Base-by-base conservation (phyloP, 2,113 vertebrate species). In the Triplophysa dalaica region DNA sequence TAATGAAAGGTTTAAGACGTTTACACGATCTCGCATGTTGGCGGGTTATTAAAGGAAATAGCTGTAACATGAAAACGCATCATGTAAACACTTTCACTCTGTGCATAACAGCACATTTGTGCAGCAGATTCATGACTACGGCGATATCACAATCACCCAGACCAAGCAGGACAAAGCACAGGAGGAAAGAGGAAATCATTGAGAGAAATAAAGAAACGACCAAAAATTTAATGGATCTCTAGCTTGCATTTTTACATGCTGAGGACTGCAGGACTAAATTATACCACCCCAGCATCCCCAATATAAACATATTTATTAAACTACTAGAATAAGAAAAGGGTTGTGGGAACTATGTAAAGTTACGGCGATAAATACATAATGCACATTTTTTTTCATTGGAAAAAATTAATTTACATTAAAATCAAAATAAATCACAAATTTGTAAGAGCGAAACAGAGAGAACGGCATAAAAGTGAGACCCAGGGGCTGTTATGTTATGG, bases 301-400 rank as follows among this genome's bases (percentile, higher is more conserved):
- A 61, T 17, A 68, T 50, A 38, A 68, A 8, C 63, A 76, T 22
- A 54, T 62, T 52, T 41, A 45, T 69, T 69, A 33, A 75, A 48
- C 63, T 58, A 26, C 24, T 1, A 21, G 19, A 21, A 58, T 19
- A 56, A 26, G 29, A 73, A 52, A 24, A 21, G n/a, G 13, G 43
- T 48, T 38, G 11, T 50, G 19, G 54, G 14, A 19, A 19, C 64
- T 17, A 14, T 43, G 19, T 60, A 73, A 41, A 8, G 48, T 16
- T 29, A 38, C 7, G 7, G 3, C 82, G 79, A 62, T 69, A 14
- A 75, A 76, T 52, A 69, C 22, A 62, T 2, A 45, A 11, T 2
- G 2, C 11, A 10, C 16, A 67, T 58, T 0, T 62, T 50, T 61
- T 8, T 10, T 48, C 68, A 29, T 38, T 8, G 29, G 29, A 26